These are phyloP conservation scores for Oxyura jamaicensis DNA, from an alignment of 2,113 vertebrate species.

Conservation along the genomic window DNA sequence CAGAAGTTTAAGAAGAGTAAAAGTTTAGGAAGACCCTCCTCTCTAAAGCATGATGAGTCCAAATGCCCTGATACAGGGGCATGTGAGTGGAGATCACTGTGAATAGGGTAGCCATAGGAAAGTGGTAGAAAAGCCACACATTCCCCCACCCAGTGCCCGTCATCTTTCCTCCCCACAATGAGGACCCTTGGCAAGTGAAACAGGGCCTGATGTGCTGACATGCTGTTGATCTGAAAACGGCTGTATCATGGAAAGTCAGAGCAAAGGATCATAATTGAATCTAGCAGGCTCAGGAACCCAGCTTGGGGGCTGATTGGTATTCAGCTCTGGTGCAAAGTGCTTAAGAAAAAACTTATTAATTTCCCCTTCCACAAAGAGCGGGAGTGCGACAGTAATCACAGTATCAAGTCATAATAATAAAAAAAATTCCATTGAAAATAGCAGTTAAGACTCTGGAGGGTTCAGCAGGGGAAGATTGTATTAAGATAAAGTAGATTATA, in stretches of 20 bases:
- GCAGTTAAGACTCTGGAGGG: constrained; percentile 69
- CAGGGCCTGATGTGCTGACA: neutral
- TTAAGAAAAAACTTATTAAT: constrained; percentile 80
- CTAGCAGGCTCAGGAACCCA: neutral
- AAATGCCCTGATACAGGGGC: neutral
- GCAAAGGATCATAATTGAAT: constrained; percentile 42
- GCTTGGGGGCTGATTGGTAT: constrained; percentile 57
- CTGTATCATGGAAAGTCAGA: constrained; percentile 22
- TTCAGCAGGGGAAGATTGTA: constrained; percentile 75
- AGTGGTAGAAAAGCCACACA: neutral
- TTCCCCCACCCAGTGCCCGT: neutral
- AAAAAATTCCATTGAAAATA: constrained; percentile 67
- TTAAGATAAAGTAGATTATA: constrained; percentile 81
- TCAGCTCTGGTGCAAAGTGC: constrained; percentile 38
- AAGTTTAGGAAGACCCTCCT: neutral
- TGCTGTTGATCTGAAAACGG: neutral
- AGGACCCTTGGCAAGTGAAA: neutral
- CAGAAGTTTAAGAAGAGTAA: neutral
- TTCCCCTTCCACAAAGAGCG: constrained; percentile 72
- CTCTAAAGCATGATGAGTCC: neutral
- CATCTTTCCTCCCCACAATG: neutral
- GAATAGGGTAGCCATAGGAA: neutral
- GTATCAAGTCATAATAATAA: constrained; percentile 73
- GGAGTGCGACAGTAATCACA: constrained; percentile 73
- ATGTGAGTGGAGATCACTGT: neutral